phyloP scores from a whole-genome alignment of 2,797 vertebrate species.

The Chaenodraco wilsoni region DNA sequence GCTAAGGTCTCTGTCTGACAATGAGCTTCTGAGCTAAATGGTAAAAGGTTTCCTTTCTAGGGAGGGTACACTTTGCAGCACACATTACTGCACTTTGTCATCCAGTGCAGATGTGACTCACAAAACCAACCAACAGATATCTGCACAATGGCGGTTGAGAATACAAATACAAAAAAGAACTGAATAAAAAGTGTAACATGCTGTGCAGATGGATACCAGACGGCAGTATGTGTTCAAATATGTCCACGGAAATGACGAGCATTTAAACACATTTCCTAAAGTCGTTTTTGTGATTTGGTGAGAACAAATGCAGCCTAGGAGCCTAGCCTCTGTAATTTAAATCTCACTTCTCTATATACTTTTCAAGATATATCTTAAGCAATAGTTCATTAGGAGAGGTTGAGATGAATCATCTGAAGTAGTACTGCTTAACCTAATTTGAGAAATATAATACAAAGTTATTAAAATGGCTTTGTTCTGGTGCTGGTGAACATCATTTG shows the following conservation, averaged over 20 bases:
- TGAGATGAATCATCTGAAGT: slow-evolving; percentile 22
- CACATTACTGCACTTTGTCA: slow-evolving; percentile 17
- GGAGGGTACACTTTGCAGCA: background rate
- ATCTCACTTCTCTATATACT: background rate
- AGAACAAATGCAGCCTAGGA: slow-evolving; percentile 11
- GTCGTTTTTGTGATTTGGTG: background rate
- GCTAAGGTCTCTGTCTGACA: slow-evolving; percentile 34
- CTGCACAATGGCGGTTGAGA: slow-evolving; percentile 7
- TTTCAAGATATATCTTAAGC: slow-evolving; percentile 20
- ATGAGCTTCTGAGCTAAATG: slow-evolving; percentile 36
- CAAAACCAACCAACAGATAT: slow-evolving; percentile 20
- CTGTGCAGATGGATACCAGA: slow-evolving; percentile 28
- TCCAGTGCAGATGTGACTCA: slow-evolving; percentile 7
- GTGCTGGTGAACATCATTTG: slow-evolving; percentile 26
- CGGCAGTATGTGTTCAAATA: slow-evolving; percentile 26
- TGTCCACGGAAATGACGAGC: slow-evolving; percentile 18
- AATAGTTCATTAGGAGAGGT: slow-evolving; percentile 6
- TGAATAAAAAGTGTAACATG: slow-evolving; percentile 24
- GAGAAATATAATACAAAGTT: slow-evolving; percentile 30
- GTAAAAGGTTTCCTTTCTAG: slow-evolving; percentile 32
- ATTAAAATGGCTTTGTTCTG: slow-evolving; percentile 25
- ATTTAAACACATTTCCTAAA: slow-evolving; percentile 12
- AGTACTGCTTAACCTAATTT: slow-evolving; percentile 33
- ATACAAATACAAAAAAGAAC: background rate
- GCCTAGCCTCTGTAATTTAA: slow-evolving; percentile 6